These are phyloP conservation scores for Xerus inauris DNA, from an alignment of 2,113 vertebrate genomes.

Conservation along the genomic window DNA sequence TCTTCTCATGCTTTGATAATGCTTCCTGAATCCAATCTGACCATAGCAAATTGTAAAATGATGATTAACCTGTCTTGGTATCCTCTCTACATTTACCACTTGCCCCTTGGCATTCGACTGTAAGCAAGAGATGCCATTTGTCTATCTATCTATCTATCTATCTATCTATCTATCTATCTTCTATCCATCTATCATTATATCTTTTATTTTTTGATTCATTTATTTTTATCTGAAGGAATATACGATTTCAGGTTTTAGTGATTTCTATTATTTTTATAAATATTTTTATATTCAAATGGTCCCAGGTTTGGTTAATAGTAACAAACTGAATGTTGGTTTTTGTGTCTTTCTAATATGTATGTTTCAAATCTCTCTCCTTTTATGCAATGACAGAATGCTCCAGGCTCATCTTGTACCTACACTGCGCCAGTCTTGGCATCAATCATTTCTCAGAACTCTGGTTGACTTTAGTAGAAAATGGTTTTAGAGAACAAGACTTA, in stretches of 20 bases:
- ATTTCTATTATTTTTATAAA: not conserved
- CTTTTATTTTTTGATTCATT: too few relatives aligned
- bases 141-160: not conserved
- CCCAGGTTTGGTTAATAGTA: not conserved
- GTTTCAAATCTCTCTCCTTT: not conserved
- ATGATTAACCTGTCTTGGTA: not conserved
- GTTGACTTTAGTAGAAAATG: not conserved
- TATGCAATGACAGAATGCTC: not conserved
- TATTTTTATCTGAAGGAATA: not conserved
- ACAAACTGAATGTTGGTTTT: not conserved
- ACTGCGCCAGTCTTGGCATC: rapidly evolving
- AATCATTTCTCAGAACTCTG: not conserved
- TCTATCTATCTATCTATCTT: not conserved
- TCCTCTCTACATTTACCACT: not conserved
- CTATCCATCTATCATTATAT: not conserved
- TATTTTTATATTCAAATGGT: not conserved
- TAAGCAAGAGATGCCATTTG: not conserved
- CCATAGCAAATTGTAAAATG: too few relatives aligned
- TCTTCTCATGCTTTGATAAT: not conserved
- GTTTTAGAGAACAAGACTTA: not conserved
- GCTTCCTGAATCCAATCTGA: not conserved
- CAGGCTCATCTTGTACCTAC: not conserved
- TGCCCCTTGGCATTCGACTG: too few relatives aligned
- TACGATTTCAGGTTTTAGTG: not conserved
- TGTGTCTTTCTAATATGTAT: not conserved